A percentile compares a stretch with the other conserved stretches of the same genome.
These are phyloP conservation scores for Lichenostomus cassidix DNA, from an alignment of 2,113 vertebrate genomes.

Conservation along the genomic window DNA sequence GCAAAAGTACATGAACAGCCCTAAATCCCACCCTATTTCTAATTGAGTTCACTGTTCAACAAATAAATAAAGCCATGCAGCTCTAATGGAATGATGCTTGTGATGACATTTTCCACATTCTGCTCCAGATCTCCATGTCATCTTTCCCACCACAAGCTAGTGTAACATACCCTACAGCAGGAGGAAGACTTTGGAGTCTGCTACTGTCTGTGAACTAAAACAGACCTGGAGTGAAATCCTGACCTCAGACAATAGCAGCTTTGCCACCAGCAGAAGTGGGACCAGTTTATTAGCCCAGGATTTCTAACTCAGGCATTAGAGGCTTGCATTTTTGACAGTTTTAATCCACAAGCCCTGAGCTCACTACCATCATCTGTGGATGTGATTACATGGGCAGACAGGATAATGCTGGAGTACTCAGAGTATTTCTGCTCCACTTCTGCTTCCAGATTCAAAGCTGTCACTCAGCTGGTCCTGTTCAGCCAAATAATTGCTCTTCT, in stretches of 20 bases:
- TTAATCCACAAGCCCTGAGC: conserved; percentile 26
- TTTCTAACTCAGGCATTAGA: conserved; percentile 28
- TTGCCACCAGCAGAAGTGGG: neutral
- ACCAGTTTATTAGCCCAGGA: neutral
- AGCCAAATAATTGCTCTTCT: neutral
- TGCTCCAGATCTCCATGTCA: conserved; percentile 26
- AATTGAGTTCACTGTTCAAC: conserved; percentile 21
- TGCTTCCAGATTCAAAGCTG: neutral
- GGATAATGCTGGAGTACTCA: conserved; percentile 5
- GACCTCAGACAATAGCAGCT: conserved; percentile 39
- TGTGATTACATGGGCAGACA: conserved; percentile 12
- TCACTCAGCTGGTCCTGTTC: neutral
- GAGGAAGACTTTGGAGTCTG: neutral
- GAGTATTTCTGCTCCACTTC: conserved; percentile 4
- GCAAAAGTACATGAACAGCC: neutral
- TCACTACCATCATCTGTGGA: neutral
- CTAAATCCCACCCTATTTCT: conserved; percentile 39
- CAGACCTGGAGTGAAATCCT: conserved; percentile 34
- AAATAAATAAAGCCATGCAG: conserved; percentile 39
- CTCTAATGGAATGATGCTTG: conserved; percentile 8
- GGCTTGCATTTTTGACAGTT: conserved; percentile 24
- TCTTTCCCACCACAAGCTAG: conserved; percentile 17
- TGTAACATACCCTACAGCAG: neutral
- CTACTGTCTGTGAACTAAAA: conserved; percentile 44
- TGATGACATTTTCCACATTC: conserved; percentile 54